Conservation (phyloP, 2,888 invertebrate genomes). For the Mythimna lalbum region DNA sequence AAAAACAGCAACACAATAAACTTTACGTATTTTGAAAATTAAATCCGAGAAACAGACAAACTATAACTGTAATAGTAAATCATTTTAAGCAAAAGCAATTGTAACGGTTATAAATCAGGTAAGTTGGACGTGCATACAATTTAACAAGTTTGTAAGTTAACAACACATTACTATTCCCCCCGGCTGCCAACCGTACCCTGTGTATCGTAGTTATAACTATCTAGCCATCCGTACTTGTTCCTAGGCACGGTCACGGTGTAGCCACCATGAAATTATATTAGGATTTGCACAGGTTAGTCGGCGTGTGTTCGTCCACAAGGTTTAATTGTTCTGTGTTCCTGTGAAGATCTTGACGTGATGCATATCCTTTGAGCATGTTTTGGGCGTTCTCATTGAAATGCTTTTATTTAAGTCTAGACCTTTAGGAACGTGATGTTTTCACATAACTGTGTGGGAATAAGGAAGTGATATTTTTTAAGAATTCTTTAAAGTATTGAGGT, state of each 20-base stretch:
- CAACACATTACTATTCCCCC: conserved; percentile 75
- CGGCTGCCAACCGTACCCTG: conserved; percentile 53
- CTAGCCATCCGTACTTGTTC: conserved; percentile 24
- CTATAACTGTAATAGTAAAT: conserved; percentile 63
- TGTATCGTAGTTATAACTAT: conserved; percentile 15
- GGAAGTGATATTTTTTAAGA: not conserved
- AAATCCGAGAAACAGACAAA: conserved; percentile 45
- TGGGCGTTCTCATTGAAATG: conserved; percentile 32
- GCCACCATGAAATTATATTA: conserved; percentile 62
- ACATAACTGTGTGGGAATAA: not conserved
- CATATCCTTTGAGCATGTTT: conserved; percentile 28
- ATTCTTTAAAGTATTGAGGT: not conserved
- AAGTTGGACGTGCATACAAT: conserved; percentile 77
- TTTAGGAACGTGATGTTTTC: not conserved
- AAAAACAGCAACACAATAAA: conserved; percentile 8
- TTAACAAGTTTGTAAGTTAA: conserved; percentile 76
- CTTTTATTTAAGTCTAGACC: conserved; percentile 32
- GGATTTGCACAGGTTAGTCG: conserved; percentile 56
- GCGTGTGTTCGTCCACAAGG: conserved; percentile 49
- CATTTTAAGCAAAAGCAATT: conserved; percentile 73
- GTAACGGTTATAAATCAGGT: conserved; percentile 73
- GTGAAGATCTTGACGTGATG: conserved; percentile 21
- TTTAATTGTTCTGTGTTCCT: conserved; percentile 56
- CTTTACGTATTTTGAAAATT: conserved; percentile 37
- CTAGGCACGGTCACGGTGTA: conserved; percentile 40